Percentiles rank a stretch among this genome's conserved stretches.
Evolutionary conservation across 2,113 vertebrate genomes (phyloP).

Genomic region (Myotis lucifugus): DNA sequence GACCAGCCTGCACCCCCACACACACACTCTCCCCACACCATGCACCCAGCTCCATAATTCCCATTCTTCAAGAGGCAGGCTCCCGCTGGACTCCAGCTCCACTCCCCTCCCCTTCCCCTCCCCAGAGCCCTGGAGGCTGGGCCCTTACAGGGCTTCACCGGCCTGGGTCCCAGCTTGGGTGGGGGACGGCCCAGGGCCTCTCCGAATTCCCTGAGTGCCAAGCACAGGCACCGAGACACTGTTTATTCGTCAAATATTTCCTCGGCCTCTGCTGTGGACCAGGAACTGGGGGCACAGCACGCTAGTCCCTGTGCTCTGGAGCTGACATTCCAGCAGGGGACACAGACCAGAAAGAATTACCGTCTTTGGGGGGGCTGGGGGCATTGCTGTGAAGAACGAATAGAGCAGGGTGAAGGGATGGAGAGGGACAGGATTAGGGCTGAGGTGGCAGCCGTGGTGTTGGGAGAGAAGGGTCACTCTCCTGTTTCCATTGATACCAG

Average conservation of each 20-base stretch:
- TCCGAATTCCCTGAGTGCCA: neutral
- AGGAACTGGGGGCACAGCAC: neutral
- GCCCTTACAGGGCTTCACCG: neutral
- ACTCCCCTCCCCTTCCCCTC: neutral
- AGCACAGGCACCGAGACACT: neutral
- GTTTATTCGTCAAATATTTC: neutral
- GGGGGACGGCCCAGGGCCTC: neutral
- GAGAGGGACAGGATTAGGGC: neutral
- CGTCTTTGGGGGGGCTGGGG: neutral
- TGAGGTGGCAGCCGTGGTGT: neutral
- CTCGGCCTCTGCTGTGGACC: neutral
- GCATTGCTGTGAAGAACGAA: neutral
- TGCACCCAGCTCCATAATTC: neutral
- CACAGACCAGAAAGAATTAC: neutral
- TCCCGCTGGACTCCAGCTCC: neutral
- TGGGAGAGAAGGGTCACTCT: neutral
- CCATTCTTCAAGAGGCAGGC: neutral
- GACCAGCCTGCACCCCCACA: neutral
- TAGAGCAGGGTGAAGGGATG: neutral
- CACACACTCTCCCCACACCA: neutral
- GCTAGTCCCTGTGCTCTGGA: neutral
- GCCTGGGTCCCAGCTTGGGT: neutral
- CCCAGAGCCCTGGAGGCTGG: neutral
- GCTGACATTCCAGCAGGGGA: neutral
- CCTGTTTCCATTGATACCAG: neutral